phyloP scores from a whole-genome alignment of 2,113 vertebrate genomes.

The Helogale parvula region DNA sequence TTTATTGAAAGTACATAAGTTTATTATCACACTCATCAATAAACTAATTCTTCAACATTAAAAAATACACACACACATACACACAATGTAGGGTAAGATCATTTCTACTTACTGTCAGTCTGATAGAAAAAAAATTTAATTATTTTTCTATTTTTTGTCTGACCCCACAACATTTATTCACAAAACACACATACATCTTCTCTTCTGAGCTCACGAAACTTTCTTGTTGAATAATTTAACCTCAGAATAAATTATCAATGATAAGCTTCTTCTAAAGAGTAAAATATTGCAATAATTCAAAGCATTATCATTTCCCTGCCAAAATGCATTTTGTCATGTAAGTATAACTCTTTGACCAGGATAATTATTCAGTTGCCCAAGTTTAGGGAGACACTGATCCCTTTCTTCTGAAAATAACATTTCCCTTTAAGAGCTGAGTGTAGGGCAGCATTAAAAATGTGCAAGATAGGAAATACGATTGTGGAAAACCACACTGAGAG shows the following conservation, averaged over 20 bases:
- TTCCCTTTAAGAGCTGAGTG: conserved; percentile 1
- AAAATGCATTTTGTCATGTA: conserved; percentile 41
- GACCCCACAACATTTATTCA: conserved; percentile 22
- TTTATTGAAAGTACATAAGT: conserved; percentile 33
- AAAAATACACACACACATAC: neutral
- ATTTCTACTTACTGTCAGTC: neutral
- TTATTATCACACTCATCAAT: neutral
- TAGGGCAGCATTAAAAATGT: conserved; percentile 24
- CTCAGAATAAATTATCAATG: conserved; percentile 65
- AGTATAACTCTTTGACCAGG: conserved; percentile 29
- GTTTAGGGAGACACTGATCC: conserved; percentile 21
- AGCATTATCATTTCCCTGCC: conserved; percentile 22
- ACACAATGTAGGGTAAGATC: neutral
- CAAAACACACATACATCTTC: conserved; percentile 52
- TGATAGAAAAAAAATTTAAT: conserved; percentile 37
- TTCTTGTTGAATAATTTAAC: conserved; percentile 66
- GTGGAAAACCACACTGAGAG: neutral
- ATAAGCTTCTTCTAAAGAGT: conserved; percentile 55
- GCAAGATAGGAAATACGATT: neutral
- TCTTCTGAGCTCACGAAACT: conserved; percentile 38
- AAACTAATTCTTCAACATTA: conserved; percentile 22
- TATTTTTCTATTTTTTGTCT: conserved; percentile 42
- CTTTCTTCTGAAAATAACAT: conserved; percentile 49
- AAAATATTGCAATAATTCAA: conserved; percentile 59
- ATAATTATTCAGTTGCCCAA: conserved; percentile 18